Evolutionary conservation across 2,113 vertebrate species (phyloP).

Genomic region (Ammodytes dubius): DNA sequence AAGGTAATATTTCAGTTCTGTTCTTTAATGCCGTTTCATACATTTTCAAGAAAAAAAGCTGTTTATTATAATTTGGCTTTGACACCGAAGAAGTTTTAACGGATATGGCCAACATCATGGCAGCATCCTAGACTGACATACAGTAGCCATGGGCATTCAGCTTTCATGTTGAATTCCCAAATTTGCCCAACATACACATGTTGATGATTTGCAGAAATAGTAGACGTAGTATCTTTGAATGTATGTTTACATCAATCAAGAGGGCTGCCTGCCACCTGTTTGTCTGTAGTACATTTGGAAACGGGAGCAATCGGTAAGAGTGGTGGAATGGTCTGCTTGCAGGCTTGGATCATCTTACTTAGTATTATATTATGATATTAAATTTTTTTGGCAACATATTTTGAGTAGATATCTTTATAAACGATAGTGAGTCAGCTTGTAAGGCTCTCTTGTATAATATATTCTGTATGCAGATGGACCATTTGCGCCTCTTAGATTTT

Average conservation of each 20-base stretch:
- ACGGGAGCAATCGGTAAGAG: neutral
- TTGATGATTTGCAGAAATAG: neutral
- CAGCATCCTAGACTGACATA: neutral
- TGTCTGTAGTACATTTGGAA: neutral
- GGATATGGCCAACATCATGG: neutral
- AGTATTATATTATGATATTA: neutral
- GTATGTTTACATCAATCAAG: neutral
- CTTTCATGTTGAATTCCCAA: neutral
- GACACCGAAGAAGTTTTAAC: neutral
- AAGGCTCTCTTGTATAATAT: neutral
- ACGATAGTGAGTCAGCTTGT: neutral
- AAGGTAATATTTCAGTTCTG: neutral
- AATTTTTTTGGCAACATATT: no score
- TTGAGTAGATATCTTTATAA: neutral
- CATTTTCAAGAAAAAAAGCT: neutral
- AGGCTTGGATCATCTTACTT: neutral
- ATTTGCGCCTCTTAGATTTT: conserved; percentile 13
- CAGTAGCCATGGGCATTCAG: neutral
- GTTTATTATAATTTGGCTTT: neutral
- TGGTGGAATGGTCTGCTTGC: neutral
- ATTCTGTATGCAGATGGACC: neutral
- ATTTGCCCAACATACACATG: neutral
- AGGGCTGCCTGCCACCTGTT: conserved; percentile 1
- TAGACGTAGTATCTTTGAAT: neutral
- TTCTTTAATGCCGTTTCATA: neutral